Evolutionary conservation across 2,797 vertebrate genomes (phyloP), one percentile per base, ranked within the genome.

Genomic region (Sebastes aleutianus): DNA sequence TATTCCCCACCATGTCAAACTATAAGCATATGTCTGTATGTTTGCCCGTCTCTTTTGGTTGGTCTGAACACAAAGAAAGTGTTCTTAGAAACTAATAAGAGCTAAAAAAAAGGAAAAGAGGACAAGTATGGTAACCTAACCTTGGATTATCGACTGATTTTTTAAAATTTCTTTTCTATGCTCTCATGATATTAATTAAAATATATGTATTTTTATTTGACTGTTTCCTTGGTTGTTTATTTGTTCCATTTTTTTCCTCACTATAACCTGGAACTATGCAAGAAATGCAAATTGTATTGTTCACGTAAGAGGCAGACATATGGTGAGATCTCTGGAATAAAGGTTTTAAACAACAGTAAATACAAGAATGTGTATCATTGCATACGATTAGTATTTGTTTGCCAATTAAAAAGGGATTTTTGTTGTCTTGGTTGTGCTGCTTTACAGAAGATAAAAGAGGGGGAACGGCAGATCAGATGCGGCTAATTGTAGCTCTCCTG

Each of bases 391-490:
- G 62, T 70, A 67, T 67, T 76, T 85, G 59, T 65, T 84, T 74
- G 64, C 83, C 78, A 87, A 87, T 87, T 89, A 85, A 85, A 85
- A 79, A 36, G 20, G 53, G 74, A 77, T 66, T 78, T 79, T 70
- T 62, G 16, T 72, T 74, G 81, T 70, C 57, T 74, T 83, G 68
- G 61, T 70, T 29, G 61, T 59, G 26, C 16, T 39, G 54, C 72
- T 76, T 74, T 53, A 73, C 34, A 29, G 20, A 65, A 84, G 78
- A 90, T 85, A 76, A 88, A 89, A 86, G 85, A 61, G 10, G 65
- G 43, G 16, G 7, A 67, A 68, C 67, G 13, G 56, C 65, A 73
- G 72, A 83, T 80, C 78, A 76, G 80, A 79, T 70, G 58, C 54
- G 78, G 36, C 65, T 88, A 82, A 88, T 80, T 84, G 84, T 82